A percentile compares a stretch with the other conserved stretches of the same genome.
phyloP scores from a whole-genome alignment of 2,113 vertebrate species.

The Pangasianodon gigas region DNA sequence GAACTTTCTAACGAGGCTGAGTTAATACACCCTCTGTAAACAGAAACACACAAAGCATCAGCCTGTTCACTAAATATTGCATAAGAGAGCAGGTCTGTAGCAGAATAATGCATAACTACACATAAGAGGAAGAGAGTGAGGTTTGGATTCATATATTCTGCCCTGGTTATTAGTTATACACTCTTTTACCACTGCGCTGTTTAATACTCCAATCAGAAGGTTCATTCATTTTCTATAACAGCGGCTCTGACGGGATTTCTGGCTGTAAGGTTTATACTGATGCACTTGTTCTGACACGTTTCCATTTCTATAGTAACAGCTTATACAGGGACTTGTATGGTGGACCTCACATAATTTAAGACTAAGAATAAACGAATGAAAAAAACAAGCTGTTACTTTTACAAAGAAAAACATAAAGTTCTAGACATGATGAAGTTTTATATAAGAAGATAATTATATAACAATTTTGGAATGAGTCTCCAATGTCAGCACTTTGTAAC shows the following conservation, averaged over 20 bases:
- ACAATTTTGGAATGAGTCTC: not conserved
- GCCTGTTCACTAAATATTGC: not conserved
- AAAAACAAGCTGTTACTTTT: not conserved
- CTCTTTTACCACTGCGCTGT: not conserved
- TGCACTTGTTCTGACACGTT: not conserved
- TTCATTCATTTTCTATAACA: not conserved
- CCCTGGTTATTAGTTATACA: not conserved
- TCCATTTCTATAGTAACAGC: not conserved
- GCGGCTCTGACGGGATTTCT: not conserved
- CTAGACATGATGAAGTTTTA: not conserved
- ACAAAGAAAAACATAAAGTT: not conserved
- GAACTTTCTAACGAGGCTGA: not conserved
- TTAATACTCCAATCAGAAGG: not conserved
- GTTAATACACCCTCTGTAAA: not conserved
- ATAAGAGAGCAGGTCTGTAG: not conserved
- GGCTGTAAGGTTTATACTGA: not conserved
- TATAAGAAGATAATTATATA: not conserved
- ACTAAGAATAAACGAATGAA: not conserved
- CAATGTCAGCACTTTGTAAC: not conserved
- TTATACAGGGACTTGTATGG: not conserved
- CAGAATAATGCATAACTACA: not conserved
- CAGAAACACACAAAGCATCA: constrained; percentile 7
- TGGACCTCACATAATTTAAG: not conserved
- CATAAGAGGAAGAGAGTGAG: not conserved
- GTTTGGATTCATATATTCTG: not conserved